Conservation (phyloP, 2,888 invertebrate genomes). For the Sialis lutaria region DNA sequence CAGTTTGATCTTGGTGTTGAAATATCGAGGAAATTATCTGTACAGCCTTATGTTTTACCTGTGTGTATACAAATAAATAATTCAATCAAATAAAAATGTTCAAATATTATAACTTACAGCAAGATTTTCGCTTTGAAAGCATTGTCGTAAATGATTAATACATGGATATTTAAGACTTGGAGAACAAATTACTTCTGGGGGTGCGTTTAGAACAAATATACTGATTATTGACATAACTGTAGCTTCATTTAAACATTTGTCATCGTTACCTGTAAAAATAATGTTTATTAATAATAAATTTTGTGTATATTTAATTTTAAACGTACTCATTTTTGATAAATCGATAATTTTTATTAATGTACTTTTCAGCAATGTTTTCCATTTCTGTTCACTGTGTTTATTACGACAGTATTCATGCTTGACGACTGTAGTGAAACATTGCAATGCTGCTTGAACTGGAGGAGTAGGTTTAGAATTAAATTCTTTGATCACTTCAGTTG, state of each 20-base stretch:
- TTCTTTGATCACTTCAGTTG: conserved; percentile 77
- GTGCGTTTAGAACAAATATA: conserved; percentile 72
- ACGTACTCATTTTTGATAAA: conserved; percentile 62
- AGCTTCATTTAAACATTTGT: conserved; percentile 65
- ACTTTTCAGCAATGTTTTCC: conserved; percentile 71
- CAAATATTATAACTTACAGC: conserved; percentile 23
- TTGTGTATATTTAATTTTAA: neutral
- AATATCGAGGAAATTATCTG: conserved; percentile 65
- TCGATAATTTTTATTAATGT: conserved; percentile 81
- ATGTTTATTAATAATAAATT: neutral
- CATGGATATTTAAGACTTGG: conserved; percentile 80
- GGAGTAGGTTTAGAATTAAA: conserved; percentile 51
- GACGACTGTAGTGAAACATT: conserved; percentile 52
- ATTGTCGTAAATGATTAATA: conserved; percentile 80
- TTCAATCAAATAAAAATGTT: neutral
- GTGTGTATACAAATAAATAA: neutral
- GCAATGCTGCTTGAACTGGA: conserved; percentile 58
- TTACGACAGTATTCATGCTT: conserved; percentile 46
- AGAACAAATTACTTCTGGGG: conserved; percentile 54
- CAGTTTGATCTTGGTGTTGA: conserved; percentile 45
- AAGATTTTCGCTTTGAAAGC: conserved; percentile 47
- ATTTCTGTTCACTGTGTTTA: conserved; percentile 42
- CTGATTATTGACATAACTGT: conserved; percentile 79
- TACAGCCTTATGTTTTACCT: conserved; percentile 62
- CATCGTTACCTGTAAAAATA: conserved; percentile 26